Conservation (phyloP, 2,113 vertebrate species). For the Crotalus helleri region DNA sequence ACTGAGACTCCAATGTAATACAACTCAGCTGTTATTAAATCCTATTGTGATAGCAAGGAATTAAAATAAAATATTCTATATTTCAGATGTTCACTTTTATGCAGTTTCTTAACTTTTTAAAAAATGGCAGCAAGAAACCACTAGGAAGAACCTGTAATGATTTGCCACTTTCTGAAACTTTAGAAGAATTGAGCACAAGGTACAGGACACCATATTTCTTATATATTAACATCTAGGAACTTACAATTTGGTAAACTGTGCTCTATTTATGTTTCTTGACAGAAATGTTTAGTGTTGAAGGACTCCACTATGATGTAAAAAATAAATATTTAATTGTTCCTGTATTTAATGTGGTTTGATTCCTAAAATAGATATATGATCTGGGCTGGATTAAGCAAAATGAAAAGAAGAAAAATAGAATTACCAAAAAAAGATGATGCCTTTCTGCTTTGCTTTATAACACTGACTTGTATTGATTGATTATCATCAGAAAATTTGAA, state of each 20-base stretch:
- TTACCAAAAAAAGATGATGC: neutral
- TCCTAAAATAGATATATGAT: constrained; percentile 22
- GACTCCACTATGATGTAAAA: constrained; percentile 58
- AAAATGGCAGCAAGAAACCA: constrained; percentile 59
- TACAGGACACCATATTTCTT: constrained; percentile 49
- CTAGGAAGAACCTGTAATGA: constrained; percentile 58
- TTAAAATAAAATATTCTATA: constrained; percentile 40
- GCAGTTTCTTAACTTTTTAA: neutral
- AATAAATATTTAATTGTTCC: constrained; percentile 64
- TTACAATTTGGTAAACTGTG: constrained; percentile 43
- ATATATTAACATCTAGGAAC: constrained; percentile 66
- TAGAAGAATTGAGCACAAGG: constrained; percentile 58
- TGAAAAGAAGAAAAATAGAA: neutral
- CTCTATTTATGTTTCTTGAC: constrained; percentile 58
- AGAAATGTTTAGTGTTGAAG: constrained; percentile 51
- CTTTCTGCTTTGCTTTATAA: neutral
- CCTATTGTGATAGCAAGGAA: constrained; percentile 10
- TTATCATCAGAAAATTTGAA: neutral
- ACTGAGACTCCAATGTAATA: constrained; percentile 5
- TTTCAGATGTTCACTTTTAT: neutral
- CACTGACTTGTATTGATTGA: constrained; percentile 5
- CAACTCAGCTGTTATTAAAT: constrained; percentile 9
- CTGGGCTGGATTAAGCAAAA: constrained; percentile 24
- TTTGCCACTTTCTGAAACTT: constrained; percentile 61
- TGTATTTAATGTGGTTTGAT: constrained; percentile 37